phyloP scores from a whole-genome alignment of 2,113 vertebrate genomes.

The Sula dactylatra region DNA sequence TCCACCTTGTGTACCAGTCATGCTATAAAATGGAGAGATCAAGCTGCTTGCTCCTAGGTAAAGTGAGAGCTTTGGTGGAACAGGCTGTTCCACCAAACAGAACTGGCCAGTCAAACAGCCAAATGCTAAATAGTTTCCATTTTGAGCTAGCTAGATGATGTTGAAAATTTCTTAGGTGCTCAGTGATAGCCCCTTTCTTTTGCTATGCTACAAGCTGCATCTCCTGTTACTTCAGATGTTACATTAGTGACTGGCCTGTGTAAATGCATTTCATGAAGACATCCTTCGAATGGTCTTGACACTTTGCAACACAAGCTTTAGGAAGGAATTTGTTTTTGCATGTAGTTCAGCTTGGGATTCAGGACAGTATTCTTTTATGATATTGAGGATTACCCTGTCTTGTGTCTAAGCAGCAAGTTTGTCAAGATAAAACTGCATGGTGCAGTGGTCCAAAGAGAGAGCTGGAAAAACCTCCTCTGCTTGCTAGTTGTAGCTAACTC shows the following conservation, averaged over 20 bases:
- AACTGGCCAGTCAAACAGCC: background rate
- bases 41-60: background rate
- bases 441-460: background rate
- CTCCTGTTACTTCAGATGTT: background rate
- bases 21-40: background rate
- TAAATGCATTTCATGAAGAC: background rate
- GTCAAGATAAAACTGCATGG: background rate
- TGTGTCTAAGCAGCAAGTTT: background rate
- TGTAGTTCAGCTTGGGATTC: background rate
- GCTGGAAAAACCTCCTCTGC: background rate
- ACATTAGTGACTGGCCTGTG: background rate
- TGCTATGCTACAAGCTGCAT: background rate
- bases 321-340: background rate
- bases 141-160: background rate
- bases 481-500: background rate
- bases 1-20: background rate
- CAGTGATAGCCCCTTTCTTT: background rate
- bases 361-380: background rate
- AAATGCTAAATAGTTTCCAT: background rate
- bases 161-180: background rate
- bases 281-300: background rate
- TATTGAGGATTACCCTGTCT: background rate
- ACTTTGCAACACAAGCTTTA: background rate
- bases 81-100: background rate
- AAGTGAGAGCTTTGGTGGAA: background rate